Base-by-base conservation (phyloP, 2,888 invertebrate species). In the Drosophila koepferae region DNA sequence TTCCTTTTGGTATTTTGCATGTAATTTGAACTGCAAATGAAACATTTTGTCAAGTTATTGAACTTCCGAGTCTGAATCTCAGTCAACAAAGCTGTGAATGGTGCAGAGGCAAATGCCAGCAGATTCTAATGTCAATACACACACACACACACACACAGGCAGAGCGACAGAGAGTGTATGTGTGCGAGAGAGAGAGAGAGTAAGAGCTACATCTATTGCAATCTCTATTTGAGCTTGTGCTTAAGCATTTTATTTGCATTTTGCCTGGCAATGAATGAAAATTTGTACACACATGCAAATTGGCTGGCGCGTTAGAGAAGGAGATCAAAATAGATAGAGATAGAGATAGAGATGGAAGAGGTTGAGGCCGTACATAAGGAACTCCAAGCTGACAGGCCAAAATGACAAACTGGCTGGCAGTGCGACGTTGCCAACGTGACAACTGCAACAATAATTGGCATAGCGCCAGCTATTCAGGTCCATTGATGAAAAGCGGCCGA, bases 361-460 rank as follows among this genome's bases (percentile, higher is more conserved):
- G 36, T 20, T 16, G 20, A 3, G 53, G 59, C 59, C 56, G 72
- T 62, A 66, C 67, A 65, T 44, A 58, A 67, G 78, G 79, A 77
- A 69, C 77, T 62, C 63, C 43, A 70, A 62, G 60, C 61, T 77
- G 80, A 68, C 70, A 72, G 67, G 69, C 83, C 78, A 70, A 80
- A 80, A 72, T 84, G 88, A 87, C 82, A 86, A 81, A 77, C 87
- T 75, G 72, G 77, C 67, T 75, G 76, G 59, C 49, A 49, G 23
- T 51, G 72, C 58, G 63, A 62, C 70, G 56, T 31, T 43, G 56
- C 56, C 56, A 63, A 72, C 54, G 77, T 77, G 77, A 81, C 81
- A 80, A 77, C 80, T 77, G 74, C 81, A 84, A 89, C 81, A 89
- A 89, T 85, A 86, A 86, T 86, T 86, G 86, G 86, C 86, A 71